These are phyloP conservation scores for Patella depressa DNA, from an alignment of 2,888 invertebrate species.

Conservation along the genomic window DNA sequence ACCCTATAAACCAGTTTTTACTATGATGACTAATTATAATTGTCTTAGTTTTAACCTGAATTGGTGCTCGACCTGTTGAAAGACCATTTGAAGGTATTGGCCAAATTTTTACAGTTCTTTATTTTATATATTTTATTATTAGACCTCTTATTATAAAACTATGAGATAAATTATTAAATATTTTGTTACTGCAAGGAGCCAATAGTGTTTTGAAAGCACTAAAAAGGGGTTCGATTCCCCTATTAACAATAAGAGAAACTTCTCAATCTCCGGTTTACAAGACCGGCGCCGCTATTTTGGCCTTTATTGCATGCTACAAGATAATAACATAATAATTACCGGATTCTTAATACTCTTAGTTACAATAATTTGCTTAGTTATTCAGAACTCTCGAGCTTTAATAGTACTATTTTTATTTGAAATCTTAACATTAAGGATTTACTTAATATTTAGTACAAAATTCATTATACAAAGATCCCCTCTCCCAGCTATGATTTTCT, in stretches of 20 bases:
- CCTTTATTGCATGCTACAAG: slow-evolving; percentile 15
- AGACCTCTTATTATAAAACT: slow-evolving; percentile 8
- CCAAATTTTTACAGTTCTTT: slow-evolving; percentile 38
- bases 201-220: slow-evolving; percentile 18
- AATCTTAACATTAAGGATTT: no score
- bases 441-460: no score
- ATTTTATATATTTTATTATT: slow-evolving; percentile 35
- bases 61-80: slow-evolving; percentile 81
- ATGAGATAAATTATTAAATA: slow-evolving; percentile 20
- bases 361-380: not conserved
- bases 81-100: slow-evolving; percentile 73
- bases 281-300: slow-evolving; percentile 40
- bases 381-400: no score
- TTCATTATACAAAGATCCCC: no score
- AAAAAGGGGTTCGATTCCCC: slow-evolving; percentile 23
- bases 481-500: slow-evolving; percentile 24
- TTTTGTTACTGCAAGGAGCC: slow-evolving; percentile 14
- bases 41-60: slow-evolving; percentile 80
- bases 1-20: slow-evolving; percentile 71
- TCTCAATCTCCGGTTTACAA: slow-evolving; percentile 46
- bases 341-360: not conserved
- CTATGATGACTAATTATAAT: slow-evolving; percentile 75
- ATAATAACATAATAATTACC: slow-evolving; percentile 8
- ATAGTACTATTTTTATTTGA: no score
- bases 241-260: slow-evolving; percentile 29